phyloP scores from a whole-genome alignment of 2,888 invertebrate species.

The Spisula solida region DNA sequence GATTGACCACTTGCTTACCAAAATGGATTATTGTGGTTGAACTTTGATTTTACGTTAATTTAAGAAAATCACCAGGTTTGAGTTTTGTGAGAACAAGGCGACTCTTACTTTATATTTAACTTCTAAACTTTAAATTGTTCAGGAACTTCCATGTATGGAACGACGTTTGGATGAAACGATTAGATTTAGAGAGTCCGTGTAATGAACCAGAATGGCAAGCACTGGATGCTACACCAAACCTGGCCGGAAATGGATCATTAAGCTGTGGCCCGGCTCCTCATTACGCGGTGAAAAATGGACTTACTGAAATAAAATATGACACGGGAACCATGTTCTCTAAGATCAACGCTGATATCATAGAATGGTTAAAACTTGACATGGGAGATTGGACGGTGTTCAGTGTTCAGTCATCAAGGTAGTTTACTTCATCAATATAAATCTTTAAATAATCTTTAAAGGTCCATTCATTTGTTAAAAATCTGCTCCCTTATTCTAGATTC shows the following conservation, averaged over 20 bases:
- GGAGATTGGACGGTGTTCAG: slow-evolving; percentile 71
- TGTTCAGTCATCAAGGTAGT: slow-evolving; percentile 53
- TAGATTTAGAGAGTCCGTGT: slow-evolving; percentile 93
- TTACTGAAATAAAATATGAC: slow-evolving; percentile 68
- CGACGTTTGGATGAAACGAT: slow-evolving; percentile 97
- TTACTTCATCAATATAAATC: too few species aligned
- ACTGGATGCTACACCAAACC: slow-evolving; percentile 97
- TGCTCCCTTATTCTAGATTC: too few species aligned
- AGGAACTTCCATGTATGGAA: slow-evolving; percentile 98
- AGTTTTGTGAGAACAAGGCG: too few species aligned
- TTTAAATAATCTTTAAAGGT: too few species aligned
- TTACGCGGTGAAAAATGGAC: slow-evolving; percentile 69
- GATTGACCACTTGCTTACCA: too few species aligned
- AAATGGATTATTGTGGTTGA: too few species aligned
- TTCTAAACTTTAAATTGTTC: too few species aligned
- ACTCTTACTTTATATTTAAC: too few species aligned
- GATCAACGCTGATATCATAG: slow-evolving; percentile 71
- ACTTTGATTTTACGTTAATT: too few species aligned
- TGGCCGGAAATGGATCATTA: slow-evolving; percentile 84
- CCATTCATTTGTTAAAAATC: too few species aligned
- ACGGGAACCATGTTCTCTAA: slow-evolving; percentile 68
- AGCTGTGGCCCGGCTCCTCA: slow-evolving; percentile 74
- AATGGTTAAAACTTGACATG: slow-evolving; percentile 70
- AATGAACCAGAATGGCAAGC: slow-evolving; percentile 97
- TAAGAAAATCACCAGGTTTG: too few species aligned